Conservation (phyloP, 2,888 invertebrate genomes). For the Eupelmus urozonus region DNA sequence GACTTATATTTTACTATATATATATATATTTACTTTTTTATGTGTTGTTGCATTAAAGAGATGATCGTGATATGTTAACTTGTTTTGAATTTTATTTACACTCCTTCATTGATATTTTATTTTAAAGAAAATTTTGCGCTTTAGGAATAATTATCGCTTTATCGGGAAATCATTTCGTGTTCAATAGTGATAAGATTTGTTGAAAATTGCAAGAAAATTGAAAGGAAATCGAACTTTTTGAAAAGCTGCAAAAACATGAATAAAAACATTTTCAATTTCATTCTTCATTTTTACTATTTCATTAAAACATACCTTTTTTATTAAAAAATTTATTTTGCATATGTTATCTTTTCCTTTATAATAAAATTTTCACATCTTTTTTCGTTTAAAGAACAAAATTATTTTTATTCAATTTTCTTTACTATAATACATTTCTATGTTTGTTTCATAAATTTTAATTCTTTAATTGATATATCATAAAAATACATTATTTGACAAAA, state of each 20-base stretch:
- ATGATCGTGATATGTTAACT: slow-evolving; percentile 38
- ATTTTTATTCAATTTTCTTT: slow-evolving; percentile 14
- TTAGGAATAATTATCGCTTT: too few relatives aligned
- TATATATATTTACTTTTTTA: slow-evolving; percentile 43
- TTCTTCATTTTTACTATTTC: background rate
- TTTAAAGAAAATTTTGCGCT: background rate
- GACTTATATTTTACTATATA: background rate
- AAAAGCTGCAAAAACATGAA: slow-evolving; percentile 12
- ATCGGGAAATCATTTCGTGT: background rate
- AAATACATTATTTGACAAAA: background rate
- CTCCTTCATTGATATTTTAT: slow-evolving; percentile 9
- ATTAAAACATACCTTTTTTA: background rate
- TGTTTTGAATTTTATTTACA: slow-evolving; percentile 34
- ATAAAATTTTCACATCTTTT: background rate
- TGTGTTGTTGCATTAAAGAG: slow-evolving; percentile 52
- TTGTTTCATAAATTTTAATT: slow-evolving; percentile 17
- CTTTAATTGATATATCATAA: too few relatives aligned
- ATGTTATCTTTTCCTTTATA: slow-evolving; percentile 29
- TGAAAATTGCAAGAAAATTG: background rate
- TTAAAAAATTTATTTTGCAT: slow-evolving; percentile 15
- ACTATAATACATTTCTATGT: background rate
- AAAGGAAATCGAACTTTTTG: slow-evolving; percentile 48
- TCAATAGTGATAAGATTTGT: too few relatives aligned
- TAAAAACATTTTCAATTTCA: background rate
- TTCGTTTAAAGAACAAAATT: background rate